phyloP scores from a whole-genome alignment of 2,113 vertebrate genomes.

The Philantomba maxwellii region DNA sequence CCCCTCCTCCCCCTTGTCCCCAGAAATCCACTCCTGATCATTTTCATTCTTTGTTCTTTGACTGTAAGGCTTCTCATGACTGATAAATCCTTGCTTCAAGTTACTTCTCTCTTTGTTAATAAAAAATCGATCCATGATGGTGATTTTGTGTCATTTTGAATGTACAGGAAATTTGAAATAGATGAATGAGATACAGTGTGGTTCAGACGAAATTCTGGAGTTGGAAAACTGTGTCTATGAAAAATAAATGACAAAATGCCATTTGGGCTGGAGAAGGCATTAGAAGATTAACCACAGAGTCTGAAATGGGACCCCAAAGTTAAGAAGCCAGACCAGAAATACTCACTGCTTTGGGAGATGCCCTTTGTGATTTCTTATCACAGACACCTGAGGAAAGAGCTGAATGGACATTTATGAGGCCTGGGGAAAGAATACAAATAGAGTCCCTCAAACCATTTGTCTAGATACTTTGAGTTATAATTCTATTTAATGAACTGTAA shows the following conservation, averaged over 20 bases:
- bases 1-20: rapidly evolving
- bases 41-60: slow-evolving; percentile 18
- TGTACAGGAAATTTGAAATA: slow-evolving; percentile 59
- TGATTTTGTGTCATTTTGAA: slow-evolving; percentile 27
- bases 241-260: slow-evolving; percentile 41
- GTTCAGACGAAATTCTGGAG: background rate
- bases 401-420: background rate
- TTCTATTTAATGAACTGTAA: background rate
- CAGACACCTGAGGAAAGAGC: background rate
- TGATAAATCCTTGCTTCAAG: background rate
- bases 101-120: slow-evolving; percentile 23
- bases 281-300: background rate
- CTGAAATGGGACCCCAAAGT: background rate
- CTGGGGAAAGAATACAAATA: background rate
- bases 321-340: background rate
- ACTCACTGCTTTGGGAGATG: background rate
- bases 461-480: background rate
- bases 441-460: background rate
- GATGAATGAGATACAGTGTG: background rate
- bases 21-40: background rate
- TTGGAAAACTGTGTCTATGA: background rate
- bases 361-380: background rate
- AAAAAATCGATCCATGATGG: background rate
- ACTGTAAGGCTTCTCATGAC: background rate
- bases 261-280: background rate